Conservation (phyloP, 2,888 invertebrate genomes). For the Rhopalosiphum nymphaeae region DNA sequence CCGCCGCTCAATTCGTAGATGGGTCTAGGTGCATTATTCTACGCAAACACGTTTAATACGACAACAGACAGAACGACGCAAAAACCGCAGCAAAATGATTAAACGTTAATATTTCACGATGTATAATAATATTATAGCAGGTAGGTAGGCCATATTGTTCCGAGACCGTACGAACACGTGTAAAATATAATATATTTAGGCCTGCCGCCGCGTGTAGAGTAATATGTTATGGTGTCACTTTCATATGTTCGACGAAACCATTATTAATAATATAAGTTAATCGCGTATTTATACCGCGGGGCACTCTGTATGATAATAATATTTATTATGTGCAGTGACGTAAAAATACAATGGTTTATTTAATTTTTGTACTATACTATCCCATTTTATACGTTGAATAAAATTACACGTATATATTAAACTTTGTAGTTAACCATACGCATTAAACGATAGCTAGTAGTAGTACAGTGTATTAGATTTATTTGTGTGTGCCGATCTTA, state of each 20-base stretch:
- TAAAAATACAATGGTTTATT: background rate
- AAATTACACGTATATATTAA: background rate
- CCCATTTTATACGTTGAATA: background rate
- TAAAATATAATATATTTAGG: background rate
- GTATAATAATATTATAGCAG: background rate
- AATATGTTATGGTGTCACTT: background rate
- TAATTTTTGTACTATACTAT: background rate
- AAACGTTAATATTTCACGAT: constrained; percentile 34
- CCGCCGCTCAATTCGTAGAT: background rate
- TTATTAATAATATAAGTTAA: constrained; percentile 27
- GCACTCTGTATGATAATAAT: background rate
- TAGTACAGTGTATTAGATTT: background rate
- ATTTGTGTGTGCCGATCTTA: background rate
- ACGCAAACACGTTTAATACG: background rate
- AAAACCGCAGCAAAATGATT: constrained; percentile 9
- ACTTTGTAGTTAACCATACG: background rate
- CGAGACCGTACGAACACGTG: constrained; percentile 9
- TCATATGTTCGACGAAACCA: constrained; percentile 25
- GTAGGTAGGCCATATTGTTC: background rate
- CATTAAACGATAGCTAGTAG: background rate
- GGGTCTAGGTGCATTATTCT: background rate
- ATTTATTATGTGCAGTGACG: background rate
- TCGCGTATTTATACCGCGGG: background rate
- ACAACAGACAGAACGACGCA: background rate
- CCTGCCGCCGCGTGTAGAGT: background rate